Base-by-base conservation (phyloP, 2,888 invertebrate genomes). In the Eubasilissa splendida region DNA sequence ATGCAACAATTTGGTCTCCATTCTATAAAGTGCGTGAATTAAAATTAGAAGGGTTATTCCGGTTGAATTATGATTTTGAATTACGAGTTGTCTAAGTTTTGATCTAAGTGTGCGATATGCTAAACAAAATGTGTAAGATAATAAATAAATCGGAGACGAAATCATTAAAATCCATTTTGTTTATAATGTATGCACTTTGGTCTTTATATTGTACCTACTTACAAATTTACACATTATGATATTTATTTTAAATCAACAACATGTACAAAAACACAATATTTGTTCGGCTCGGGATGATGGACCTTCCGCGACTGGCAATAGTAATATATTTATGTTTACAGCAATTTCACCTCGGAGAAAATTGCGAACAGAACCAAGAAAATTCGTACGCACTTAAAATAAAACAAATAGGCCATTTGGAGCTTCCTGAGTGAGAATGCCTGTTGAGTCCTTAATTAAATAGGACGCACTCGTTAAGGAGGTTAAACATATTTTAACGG, bases 341-440 rank as follows among this genome's bases (percentile, higher is more conserved):
- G 68, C 68, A 22, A 63, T 63, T 63, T 33, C 52, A 50, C 52
- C 11, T n/a, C 7, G 68, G 14, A n/a, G 63, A 76, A 33, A 52
- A 63, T 14, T 63, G 42, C n/a, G 76, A 33, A 22, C 66, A 42
- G 11, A 54, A 63, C 14, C 54, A 68, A 50, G 22, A 54, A 50
- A 56, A 70, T 77, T 58, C 56, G 68, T 54, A 33, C 14, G 54
- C 70, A 73, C 53, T 73, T 53, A 33, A 63, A 60, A 14, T 50
- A 59, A 52, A 60, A 42, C 33, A 14, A 73, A 33, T 10, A 71
- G 11, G 11, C 53, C 78, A 68, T 70, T 68, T 31, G 59, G 53
- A 50, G 12, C 60, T 60, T 58, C 9, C 59, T 50, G 70, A 68
- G 80, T 76, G 80, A 68, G 71, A 76, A 76, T 80, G 22, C 60